A percentile compares a stretch with the other conserved stretches of the same genome.
phyloP scores from a whole-genome alignment of 2,888 invertebrate genomes.

The Callimorpha dominula region DNA sequence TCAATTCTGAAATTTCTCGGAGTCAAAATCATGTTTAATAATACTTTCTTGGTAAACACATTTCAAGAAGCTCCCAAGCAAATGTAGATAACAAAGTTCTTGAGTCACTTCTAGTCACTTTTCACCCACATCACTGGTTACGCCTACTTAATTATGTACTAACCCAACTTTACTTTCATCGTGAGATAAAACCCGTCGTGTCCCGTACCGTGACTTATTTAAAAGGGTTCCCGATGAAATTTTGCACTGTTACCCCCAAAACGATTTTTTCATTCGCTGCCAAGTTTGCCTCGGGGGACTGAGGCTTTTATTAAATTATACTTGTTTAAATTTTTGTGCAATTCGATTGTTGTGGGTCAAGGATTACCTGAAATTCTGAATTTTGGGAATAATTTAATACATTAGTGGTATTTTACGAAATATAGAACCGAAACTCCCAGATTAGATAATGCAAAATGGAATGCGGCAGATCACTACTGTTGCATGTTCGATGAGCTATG shows the following conservation, averaged over 20 bases:
- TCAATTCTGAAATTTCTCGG: neutral
- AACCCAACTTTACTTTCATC: constrained; percentile 60
- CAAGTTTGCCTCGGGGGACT: constrained; percentile 29
- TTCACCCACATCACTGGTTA: constrained; percentile 35
- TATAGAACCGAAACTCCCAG: neutral
- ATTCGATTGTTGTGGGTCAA: constrained; percentile 20
- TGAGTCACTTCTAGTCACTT: constrained; percentile 39
- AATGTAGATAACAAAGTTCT: constrained; percentile 32
- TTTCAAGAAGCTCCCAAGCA: constrained; percentile 14
- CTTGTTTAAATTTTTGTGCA: constrained; percentile 41
- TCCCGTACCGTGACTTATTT: constrained; percentile 54
- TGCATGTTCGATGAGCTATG: neutral
- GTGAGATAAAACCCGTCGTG: constrained; percentile 46
- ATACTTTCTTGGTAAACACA: neutral
- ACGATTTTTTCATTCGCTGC: constrained; percentile 35
- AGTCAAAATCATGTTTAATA: neutral
- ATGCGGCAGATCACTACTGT: neutral
- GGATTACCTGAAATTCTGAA: constrained; percentile 14
- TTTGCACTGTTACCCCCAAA: constrained; percentile 35
- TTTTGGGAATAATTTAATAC: neutral
- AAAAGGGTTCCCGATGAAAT: constrained; percentile 52
- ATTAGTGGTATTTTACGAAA: neutral
- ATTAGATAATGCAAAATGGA: neutral
- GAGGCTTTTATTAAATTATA: constrained; percentile 44
- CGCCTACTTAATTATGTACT: constrained; percentile 59